A percentile compares a stretch with the other conserved stretches of the same genome.
Conservation (phyloP, 2,888 invertebrate genomes). For the Heliconius cydno region DNA sequence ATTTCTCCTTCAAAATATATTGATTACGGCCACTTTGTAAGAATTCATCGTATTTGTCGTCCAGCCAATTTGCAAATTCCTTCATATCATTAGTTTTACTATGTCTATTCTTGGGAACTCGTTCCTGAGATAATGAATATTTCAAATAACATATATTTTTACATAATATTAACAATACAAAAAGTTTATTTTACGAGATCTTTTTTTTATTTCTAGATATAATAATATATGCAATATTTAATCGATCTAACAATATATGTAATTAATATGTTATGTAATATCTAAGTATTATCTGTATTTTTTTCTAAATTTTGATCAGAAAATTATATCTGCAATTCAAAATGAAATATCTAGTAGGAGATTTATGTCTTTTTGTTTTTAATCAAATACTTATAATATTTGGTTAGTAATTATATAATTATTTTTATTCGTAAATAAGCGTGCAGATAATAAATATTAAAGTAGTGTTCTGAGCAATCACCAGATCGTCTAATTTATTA, state of each 20-base stretch:
- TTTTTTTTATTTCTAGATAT: neutral
- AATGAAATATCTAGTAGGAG: neutral
- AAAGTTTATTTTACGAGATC: neutral
- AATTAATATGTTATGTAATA: no score
- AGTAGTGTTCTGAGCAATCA: neutral
- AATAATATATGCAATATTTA: no score
- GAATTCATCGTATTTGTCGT: slow-evolving; percentile 68
- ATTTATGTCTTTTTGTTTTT: neutral
- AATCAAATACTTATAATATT: neutral
- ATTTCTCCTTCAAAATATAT: slow-evolving; percentile 48
- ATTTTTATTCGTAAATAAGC: no score
- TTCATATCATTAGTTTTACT: slow-evolving; percentile 49
- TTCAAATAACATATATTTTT: neutral
- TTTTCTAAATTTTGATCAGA: no score
- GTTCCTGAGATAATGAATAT: slow-evolving; percentile 41
- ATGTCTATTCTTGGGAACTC: slow-evolving; percentile 31
- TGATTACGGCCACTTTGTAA: slow-evolving; percentile 52
- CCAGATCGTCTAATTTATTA: neutral
- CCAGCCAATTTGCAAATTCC: slow-evolving; percentile 72
- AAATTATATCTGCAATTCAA: no score
- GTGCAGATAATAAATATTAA: neutral
- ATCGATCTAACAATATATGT: no score
- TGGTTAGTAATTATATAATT: neutral
- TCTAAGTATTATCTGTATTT: no score
- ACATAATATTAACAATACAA: no score